Evolutionary conservation across 2,113 vertebrate genomes (phyloP).

Genomic region (Salvelinus alpinus): DNA sequence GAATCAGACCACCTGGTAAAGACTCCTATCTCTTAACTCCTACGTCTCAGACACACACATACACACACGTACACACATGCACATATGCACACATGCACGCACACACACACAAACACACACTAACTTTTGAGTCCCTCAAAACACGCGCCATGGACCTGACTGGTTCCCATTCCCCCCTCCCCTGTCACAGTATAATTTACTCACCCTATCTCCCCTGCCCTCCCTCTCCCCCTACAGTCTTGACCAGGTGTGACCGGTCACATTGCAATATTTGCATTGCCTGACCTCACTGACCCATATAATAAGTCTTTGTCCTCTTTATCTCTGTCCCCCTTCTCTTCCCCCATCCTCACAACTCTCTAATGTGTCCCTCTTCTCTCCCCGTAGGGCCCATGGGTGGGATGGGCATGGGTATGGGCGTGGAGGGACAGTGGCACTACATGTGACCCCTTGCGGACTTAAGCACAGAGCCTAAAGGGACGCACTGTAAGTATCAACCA

Average conservation of each 20-base stretch:
- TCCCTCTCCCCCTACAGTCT: background rate
- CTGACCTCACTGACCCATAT: background rate
- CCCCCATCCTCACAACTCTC: background rate
- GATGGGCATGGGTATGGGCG: constrained; percentile 84
- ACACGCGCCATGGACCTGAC: too few species aligned
- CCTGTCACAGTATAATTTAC: too few species aligned
- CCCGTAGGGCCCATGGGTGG: constrained; percentile 88
- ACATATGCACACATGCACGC: background rate
- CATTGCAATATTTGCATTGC: background rate
- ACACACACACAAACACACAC: constrained; percentile 10
- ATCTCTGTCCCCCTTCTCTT: too few species aligned
- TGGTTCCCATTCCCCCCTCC: too few species aligned
- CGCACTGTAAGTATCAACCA: constrained; percentile 19
- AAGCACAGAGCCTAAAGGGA: background rate
- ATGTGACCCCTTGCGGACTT: constrained; percentile 79
- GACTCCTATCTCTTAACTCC: constrained; percentile 23
- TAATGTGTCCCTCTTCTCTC: constrained; percentile 63
- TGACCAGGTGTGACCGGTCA: constrained; percentile 16
- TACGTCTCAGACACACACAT: background rate
- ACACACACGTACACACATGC: background rate
- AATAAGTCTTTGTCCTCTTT: background rate
- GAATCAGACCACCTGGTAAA: constrained; percentile 88
- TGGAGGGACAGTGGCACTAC: constrained; percentile 98
- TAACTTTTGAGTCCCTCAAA: too few species aligned
- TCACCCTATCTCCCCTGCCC: background rate